Evolutionary conservation across 2,113 vertebrate species (phyloP).

Genomic region (Eurypyga helias): DNA sequence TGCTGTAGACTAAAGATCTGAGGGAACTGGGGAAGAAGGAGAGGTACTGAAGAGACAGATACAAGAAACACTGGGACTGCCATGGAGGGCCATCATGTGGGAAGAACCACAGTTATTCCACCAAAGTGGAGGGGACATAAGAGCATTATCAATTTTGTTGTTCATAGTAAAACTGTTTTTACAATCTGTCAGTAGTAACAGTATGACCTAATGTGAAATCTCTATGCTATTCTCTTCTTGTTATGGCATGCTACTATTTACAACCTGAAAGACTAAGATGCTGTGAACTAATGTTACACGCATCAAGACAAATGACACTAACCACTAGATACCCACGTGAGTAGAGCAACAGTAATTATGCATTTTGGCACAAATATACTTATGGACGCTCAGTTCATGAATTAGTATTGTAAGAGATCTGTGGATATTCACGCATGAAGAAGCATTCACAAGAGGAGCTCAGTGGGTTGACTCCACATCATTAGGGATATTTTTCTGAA

Average conservation of each 20-base stretch:
- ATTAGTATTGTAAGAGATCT: neutral
- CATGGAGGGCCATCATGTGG: neutral
- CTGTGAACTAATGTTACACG: neutral
- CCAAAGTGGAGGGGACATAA: neutral
- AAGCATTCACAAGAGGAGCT: neutral
- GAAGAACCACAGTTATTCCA: neutral
- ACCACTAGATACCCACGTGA: neutral
- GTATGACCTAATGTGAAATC: neutral
- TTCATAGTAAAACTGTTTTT: neutral
- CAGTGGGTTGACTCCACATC: neutral
- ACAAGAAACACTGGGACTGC: neutral
- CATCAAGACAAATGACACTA: neutral
- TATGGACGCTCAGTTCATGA: neutral
- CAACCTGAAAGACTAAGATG: neutral
- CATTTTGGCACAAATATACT: neutral
- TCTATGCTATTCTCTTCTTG: neutral
- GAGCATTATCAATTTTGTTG: neutral
- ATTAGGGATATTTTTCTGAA: neutral
- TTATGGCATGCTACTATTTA: neutral
- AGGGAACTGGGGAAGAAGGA: neutral
- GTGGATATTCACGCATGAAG: neutral
- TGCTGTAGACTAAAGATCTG: neutral
- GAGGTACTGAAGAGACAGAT: neutral
- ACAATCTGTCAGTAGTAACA: neutral
- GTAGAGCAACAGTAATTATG: neutral